Conservation (phyloP, 2,888 invertebrate species). For the Chesias legatella region DNA sequence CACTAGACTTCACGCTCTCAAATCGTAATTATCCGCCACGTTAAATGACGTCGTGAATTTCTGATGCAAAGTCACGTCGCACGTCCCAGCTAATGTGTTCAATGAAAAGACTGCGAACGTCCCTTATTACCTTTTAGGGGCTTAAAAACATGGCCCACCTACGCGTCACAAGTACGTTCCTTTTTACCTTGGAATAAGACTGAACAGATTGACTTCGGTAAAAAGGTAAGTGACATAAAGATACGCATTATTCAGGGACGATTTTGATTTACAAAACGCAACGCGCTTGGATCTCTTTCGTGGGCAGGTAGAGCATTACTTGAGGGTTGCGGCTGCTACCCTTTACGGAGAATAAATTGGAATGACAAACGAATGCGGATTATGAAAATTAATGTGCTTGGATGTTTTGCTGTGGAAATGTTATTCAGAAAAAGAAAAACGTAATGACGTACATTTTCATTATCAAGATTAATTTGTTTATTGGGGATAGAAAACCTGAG, state of each 20-base stretch:
- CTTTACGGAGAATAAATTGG: conserved; percentile 21
- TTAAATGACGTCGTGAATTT: conserved; percentile 20
- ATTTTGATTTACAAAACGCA: conserved; percentile 18
- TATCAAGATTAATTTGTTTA: background rate
- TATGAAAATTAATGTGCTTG: conserved; percentile 3
- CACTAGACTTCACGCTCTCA: too few relatives aligned
- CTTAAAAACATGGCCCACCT: conserved; percentile 28
- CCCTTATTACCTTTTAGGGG: conserved; percentile 57
- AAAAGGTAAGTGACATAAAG: too few relatives aligned
- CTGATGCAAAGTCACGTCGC: conserved; percentile 42
- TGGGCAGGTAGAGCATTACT: conserved; percentile 23
- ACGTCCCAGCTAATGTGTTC: conserved; percentile 59
- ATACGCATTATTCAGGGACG: background rate
- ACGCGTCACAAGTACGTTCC: conserved; percentile 13
- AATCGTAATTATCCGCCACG: conserved; percentile 18
- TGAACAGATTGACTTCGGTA: too few relatives aligned
- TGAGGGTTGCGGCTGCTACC: conserved; percentile 15
- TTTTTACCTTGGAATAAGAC: conserved; percentile 12
- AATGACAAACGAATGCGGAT: conserved; percentile 16
- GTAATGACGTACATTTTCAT: background rate
- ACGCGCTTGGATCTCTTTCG: conserved; percentile 20
- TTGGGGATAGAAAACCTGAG: background rate
- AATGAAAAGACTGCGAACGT: conserved; percentile 60
- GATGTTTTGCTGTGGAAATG: background rate
- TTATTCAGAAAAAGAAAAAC: background rate